phyloP scores from a whole-genome alignment of 64 coral and sea anemone species.

The Pocillopora damicornis region DNA sequence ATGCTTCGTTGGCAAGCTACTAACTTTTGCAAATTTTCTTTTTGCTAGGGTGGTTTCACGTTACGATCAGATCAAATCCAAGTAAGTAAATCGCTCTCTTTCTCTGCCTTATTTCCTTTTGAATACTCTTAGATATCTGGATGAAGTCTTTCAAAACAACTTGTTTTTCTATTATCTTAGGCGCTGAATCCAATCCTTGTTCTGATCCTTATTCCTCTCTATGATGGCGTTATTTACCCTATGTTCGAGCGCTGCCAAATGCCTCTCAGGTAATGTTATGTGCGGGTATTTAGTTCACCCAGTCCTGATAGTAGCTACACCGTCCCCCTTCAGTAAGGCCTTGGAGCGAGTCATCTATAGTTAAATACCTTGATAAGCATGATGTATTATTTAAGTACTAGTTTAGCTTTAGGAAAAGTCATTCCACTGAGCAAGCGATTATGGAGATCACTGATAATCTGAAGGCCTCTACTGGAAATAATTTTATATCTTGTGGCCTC shows the following conservation, averaged over 20 bases:
- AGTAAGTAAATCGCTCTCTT: slow-evolving; percentile 31
- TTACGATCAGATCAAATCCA: slow-evolving; percentile 90
- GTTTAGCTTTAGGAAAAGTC: no score
- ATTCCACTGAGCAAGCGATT: no score
- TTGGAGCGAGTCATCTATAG: no score
- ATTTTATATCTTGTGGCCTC: no score
- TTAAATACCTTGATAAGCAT: no score
- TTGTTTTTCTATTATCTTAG: slow-evolving; percentile 18
- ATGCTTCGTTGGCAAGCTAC: no score
- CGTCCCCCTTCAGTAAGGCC: no score
- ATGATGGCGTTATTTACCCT: slow-evolving; percentile 79
- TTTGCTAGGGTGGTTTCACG: slow-evolving; percentile 35
- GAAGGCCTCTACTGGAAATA: no score
- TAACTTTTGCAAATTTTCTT: background rate
- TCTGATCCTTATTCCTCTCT: slow-evolving; percentile 84
- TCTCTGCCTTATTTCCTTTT: no score
- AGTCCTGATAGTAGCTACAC: no score
- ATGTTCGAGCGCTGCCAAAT: slow-evolving; percentile 71
- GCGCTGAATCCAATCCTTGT: slow-evolving; percentile 90
- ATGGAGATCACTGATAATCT: no score
- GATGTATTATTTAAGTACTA: no score
- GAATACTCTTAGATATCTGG: background rate
- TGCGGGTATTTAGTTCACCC: background rate
- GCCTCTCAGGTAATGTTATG: slow-evolving; percentile 51
- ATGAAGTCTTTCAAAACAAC: background rate